A percentile compares a stretch with the other conserved stretches of the same genome.
phyloP scores from a whole-genome alignment of 2,888 invertebrate genomes.

The Plemyria rubiginata region DNA sequence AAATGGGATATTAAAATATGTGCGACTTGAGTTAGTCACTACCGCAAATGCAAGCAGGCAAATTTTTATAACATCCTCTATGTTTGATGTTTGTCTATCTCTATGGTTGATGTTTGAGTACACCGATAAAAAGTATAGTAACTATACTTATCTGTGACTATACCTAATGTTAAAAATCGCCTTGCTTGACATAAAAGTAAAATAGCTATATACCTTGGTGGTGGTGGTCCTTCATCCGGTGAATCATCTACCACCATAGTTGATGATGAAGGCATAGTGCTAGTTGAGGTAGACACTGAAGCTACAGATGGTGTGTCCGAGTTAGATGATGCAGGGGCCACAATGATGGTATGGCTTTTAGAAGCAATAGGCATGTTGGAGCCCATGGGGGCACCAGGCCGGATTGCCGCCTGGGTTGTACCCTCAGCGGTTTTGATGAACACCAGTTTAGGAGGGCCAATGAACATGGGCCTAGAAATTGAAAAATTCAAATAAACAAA shows the following conservation, averaged over 20 bases:
- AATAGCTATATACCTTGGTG: constrained; percentile 43
- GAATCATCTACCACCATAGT: constrained; percentile 57
- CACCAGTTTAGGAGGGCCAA: constrained; percentile 80
- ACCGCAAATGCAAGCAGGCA: too few relatives aligned
- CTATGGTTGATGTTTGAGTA: too few relatives aligned
- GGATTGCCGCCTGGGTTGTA: constrained; percentile 65
- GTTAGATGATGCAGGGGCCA: constrained; percentile 62
- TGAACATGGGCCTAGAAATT: constrained; percentile 75
- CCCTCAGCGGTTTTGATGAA: constrained; percentile 80
- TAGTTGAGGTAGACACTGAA: constrained; percentile 40
- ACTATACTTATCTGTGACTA: too few relatives aligned
- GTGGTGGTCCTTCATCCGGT: constrained; percentile 58
- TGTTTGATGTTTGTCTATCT: too few relatives aligned
- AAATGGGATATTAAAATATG: too few relatives aligned
- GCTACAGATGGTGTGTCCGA: constrained; percentile 45
- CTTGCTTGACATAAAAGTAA: neutral
- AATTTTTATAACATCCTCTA: too few relatives aligned
- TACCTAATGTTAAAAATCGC: too few relatives aligned
- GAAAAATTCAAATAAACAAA: too few relatives aligned
- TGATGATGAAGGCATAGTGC: constrained; percentile 46
- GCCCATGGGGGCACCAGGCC: constrained; percentile 59
- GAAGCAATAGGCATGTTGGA: constrained; percentile 46
- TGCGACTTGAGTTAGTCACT: too few relatives aligned
- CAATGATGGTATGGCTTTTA: constrained; percentile 78
- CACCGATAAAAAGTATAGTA: too few relatives aligned